Evolutionary conservation across 1,140 invertebrate genomes (phyloP).

Genomic region (Aphelinus atriplicis): DNA sequence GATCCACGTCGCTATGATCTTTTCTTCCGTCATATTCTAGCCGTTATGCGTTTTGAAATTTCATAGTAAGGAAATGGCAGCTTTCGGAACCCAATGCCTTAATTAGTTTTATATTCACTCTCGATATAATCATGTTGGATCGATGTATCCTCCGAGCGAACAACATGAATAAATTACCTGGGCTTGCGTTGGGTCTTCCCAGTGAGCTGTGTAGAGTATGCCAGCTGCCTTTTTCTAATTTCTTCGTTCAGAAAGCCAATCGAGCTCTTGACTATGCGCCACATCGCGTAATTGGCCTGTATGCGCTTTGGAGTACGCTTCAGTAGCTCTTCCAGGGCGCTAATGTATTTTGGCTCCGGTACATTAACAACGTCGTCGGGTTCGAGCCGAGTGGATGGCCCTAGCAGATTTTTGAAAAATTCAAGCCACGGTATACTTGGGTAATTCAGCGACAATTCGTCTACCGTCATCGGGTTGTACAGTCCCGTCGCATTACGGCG

Average conservation of each 20-base stretch:
- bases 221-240: constrained; percentile 75
- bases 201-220: constrained; percentile 79
- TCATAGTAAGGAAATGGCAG: too few relatives aligned
- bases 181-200: constrained; percentile 65
- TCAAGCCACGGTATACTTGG: constrained; percentile 78
- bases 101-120: too few relatives aligned
- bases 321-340: constrained; percentile 71
- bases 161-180: too few relatives aligned
- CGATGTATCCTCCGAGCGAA: too few relatives aligned
- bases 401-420: constrained; percentile 74
- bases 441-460: constrained; percentile 77
- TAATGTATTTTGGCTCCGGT: constrained; percentile 78
- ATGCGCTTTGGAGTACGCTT: constrained; percentile 56
- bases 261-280: constrained; percentile 77
- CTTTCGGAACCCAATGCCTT: too few relatives aligned
- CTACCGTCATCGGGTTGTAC: constrained; percentile 86
- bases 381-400: constrained; percentile 61
- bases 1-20: too few relatives aligned
- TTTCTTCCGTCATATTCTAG: too few relatives aligned
- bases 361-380: constrained; percentile 79
- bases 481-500: constrained; percentile 81
- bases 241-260: constrained; percentile 80
- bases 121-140: too few relatives aligned
- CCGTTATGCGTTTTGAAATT: too few relatives aligned
- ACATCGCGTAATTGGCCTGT: constrained; percentile 83